phyloP scores from a whole-genome alignment of 92 coral and sea anemone species.

The Paramuricea clavata region DNA sequence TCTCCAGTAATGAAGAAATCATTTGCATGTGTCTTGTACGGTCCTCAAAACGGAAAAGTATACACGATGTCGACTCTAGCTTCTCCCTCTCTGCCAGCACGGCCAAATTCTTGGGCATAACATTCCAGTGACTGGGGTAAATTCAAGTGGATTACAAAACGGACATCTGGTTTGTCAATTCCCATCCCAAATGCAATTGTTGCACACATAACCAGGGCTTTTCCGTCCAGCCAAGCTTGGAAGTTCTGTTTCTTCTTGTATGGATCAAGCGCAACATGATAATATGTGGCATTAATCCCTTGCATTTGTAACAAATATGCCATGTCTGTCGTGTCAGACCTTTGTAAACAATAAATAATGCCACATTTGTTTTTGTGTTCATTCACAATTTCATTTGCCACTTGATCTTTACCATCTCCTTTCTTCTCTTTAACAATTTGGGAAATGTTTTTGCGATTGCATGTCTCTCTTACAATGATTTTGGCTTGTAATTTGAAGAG shows the following conservation, averaged over 20 bases:
- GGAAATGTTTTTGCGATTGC: constrained; percentile 36
- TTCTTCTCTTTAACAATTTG: constrained; percentile 36
- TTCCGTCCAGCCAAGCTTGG: constrained; percentile 55
- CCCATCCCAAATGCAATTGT: constrained; percentile 74
- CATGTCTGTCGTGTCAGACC: constrained; percentile 45
- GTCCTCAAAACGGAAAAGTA: constrained; percentile 61
- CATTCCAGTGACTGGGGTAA: constrained; percentile 60
- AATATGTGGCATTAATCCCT: constrained; percentile 64
- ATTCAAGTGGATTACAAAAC: constrained; percentile 65
- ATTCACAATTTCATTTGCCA: neutral
- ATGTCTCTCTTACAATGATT: constrained; percentile 40
- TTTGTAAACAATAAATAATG: constrained; percentile 64
- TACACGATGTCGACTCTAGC: neutral
- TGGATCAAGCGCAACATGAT: constrained; percentile 71
- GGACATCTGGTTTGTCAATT: constrained; percentile 65
- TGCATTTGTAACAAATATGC: constrained; percentile 50
- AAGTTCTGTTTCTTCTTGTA: constrained; percentile 38
- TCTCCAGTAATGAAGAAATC: constrained; percentile 58
- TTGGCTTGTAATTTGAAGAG: constrained; percentile 4
- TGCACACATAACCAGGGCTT: constrained; percentile 68
- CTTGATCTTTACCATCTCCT: constrained; percentile 54
- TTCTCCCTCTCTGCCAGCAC: constrained; percentile 72
- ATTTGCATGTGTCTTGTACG: constrained; percentile 62
- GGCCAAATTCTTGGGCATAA: constrained; percentile 69
- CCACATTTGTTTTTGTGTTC: constrained; percentile 58